Base-by-base conservation (phyloP, 2,888 invertebrate genomes). In the Diaphora mendica region DNA sequence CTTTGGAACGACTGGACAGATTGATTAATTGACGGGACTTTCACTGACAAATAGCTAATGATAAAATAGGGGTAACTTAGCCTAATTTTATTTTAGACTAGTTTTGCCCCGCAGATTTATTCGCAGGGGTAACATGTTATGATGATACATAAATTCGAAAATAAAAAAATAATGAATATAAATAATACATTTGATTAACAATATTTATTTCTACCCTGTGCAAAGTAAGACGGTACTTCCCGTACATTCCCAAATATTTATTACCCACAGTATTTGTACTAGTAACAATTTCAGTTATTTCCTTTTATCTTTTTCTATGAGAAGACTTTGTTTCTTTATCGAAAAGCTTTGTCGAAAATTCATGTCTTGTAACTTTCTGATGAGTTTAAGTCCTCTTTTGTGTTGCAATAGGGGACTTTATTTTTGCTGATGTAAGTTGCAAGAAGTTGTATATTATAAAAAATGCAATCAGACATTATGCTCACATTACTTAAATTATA, bases 231-330 rank as follows among this genome's bases (percentile, higher is more conserved):
- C 20, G 64, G 17, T 20, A 64, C 35, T 70, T 62, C 7, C 20
- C 44, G 13, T 8, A 64, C 65, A 39, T 71, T 65, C 71, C 35
- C 9, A 39, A 55, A 65, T 59, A 72, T 78, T 70, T 72, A n/a
- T 73, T 73, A 59, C 79, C 79, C 74, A 76, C 75, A 59, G 15
- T 78, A 73, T 68, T 77, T 72, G 72, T 62, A 73, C 55, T 48
- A 33, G 64, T 68, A 72, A 78, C 75, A 73, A 75, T 73, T 79
- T 71, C 72, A 82, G 78, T 62, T 84, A 84, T 85, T 82, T 75
- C 78, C 85, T 81, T 86, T 84, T 76, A 81, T 78, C 80, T 79
- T 72, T 75, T 17, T 76, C 15, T 72, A 65, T 64, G 72, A 62
- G 30, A 62, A 62, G 30, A 62, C 30, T 30, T 17, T 65, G 33